Base-by-base conservation (phyloP, 2,113 vertebrate species). In the Mola mola region DNA sequence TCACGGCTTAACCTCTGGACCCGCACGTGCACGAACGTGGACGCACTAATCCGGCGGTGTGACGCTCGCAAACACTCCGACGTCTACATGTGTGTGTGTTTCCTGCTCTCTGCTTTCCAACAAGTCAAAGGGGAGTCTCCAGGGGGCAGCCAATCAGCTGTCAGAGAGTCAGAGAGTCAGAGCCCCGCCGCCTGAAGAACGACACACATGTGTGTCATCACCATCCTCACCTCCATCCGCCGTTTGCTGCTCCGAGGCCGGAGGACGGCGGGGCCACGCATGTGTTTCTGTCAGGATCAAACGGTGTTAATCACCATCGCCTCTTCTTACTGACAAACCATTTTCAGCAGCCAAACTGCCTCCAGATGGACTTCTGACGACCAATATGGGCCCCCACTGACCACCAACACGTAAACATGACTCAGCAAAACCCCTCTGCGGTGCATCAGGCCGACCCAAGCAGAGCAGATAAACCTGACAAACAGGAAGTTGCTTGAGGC, bases 321-420 rank as follows among this genome's bases (percentile, higher is more conserved):
- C 17, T 15, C 56, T 52, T 20, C 8, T 37, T 7, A 11, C 57
- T 12, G 8, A 5, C 51, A 61, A 38, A 33, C 28, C 37, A 5
- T n/a, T n/a, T n/a, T n/a, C n/a, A n/a, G n/a, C n/a, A n/a, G 1
- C 17, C 62, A 87, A 90, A 90, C 79, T 75, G 78, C 41, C 52
- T 88, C 85, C 91, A 93, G 89, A 91, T 91, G 89, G 36, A 51
- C 13, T 29, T 44, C 20, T 31, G 40, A 40, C n/a, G n/a, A n/a
- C n/a, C n/a, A n/a, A n/a, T n/a, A n/a, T n/a, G n/a, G n/a, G n/a
- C n/a, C n/a, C n/a, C n/a, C n/a, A n/a, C n/a, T n/a, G n/a, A n/a
- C n/a, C n/a, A n/a, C 26, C 26, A 28, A 28, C 26, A 28, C 26
- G 8, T n/a, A n/a, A n/a, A n/a, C n/a, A n/a, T n/a, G n/a, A n/a